Base-by-base conservation (phyloP, 2,888 invertebrate species). In the Trichogramma evanescens region DNA sequence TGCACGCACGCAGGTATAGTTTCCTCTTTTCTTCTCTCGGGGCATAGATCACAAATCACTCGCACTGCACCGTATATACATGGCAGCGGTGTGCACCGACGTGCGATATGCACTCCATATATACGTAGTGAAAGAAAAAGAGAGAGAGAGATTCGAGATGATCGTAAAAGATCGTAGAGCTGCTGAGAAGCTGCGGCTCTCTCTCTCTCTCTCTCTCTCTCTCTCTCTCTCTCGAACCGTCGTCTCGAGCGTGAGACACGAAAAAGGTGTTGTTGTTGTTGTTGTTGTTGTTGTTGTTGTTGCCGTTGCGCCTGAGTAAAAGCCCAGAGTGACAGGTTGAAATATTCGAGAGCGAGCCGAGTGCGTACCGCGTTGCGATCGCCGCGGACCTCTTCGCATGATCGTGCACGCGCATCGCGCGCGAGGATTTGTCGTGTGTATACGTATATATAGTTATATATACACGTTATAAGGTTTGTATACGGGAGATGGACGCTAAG, bases 61-160 rank as follows among this genome's bases (percentile, higher is more conserved):
- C 13, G 13, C 13, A 13, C 13, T 13, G 59, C 64, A 59, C 44
- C 59, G 63, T 57, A 59, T 55, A 55, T 59, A 58, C 39, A 13
- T 13, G 2, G 13, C 13, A 13, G 13, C 13, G 13, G 13, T 13
- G 13, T 13, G 13, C 13, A 13, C 13, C 13, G 13, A 13, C 13
- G 1, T 13, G 13, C 13, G 13, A 13, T 13, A 13, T 13, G 13
- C 13, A 13, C 13, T 62, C 6, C 2, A 48, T 48, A 48, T 10
- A 48, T n/a, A 10, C 38, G 26, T 6, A 39, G 2, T 6, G 26
- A 6, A 26, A 8, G 26, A 50, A 8, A 50, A 8, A 46, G 5
- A 46, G 13, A 44, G 52, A 26, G 49, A 44, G 40, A 13, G 41
- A 54, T 46, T n/a, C 13, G 13, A 13, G 13, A 13, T 13, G 13